Evolutionary conservation across 2,888 invertebrate genomes (phyloP).

Genomic region (Protonemura montana): DNA sequence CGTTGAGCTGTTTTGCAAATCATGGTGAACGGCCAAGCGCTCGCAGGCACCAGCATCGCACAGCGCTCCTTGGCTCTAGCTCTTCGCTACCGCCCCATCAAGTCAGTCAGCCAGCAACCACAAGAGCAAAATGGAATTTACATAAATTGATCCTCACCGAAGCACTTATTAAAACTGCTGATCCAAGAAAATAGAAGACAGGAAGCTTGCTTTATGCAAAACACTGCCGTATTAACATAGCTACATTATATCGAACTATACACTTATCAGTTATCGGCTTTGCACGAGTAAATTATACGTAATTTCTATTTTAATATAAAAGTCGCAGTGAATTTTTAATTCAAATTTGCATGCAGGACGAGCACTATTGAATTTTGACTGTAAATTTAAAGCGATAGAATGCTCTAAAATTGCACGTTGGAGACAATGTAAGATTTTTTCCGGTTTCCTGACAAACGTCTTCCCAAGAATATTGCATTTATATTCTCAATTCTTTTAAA

Average conservation of each 20-base stretch:
- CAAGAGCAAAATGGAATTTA: constrained; percentile 36
- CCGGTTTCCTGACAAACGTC: too few species aligned
- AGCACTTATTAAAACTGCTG: constrained; percentile 42
- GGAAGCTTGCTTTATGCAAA: constrained; percentile 22
- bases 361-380: not conserved
- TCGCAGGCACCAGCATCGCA: not conserved
- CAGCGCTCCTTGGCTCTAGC: not conserved
- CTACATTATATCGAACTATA: constrained; percentile 16
- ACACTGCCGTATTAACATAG: not conserved
- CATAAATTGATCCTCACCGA: constrained; percentile 40
- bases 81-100: not conserved
- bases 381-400: not conserved
- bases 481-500: too few species aligned
- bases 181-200: constrained; percentile 37
- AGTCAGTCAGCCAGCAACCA: constrained; percentile 27
- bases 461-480: too few species aligned
- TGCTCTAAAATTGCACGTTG: not conserved
- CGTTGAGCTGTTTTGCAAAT: constrained; percentile 5
- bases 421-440: too few species aligned
- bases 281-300: constrained; percentile 7
- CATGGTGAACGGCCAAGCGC: not conserved
- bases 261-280: constrained; percentile 12
- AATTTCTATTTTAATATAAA: constrained; percentile 12
- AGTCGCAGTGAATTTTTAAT: constrained; percentile 7
- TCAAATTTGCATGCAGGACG: not conserved